Conservation (phyloP, 2,113 vertebrate genomes). For the Esox niger region DNA sequence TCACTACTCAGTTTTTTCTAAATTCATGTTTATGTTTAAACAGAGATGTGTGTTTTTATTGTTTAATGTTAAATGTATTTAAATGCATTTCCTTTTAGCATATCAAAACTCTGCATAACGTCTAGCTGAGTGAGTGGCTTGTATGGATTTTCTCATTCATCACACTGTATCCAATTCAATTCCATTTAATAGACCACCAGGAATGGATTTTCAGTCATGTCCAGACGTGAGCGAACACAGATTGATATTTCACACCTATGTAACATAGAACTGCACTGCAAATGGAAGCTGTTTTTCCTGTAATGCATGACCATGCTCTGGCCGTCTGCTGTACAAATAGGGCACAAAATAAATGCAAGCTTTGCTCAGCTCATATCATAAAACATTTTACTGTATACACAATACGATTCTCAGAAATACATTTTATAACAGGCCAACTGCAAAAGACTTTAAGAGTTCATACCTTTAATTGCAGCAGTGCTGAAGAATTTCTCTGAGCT, state of each 20-base stretch:
- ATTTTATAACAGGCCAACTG: neutral
- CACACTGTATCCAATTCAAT: conserved; percentile 21
- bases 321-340: neutral
- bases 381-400: neutral
- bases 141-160: conserved; percentile 31
- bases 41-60: neutral
- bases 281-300: conserved; percentile 7
- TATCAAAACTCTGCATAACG: conserved; percentile 14
- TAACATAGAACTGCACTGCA: neutral
- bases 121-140: neutral
- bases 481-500: conserved; percentile 95
- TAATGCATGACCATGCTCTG: conserved; percentile 3
- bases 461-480: conserved; percentile 93
- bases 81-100: conserved; percentile 2
- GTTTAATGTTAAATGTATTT: conserved; percentile 3
- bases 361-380: neutral
- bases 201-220: conserved; percentile 32
- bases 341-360: neutral
- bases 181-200: conserved; percentile 33
- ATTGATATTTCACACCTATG: conserved; percentile 34
- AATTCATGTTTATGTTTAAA: neutral
- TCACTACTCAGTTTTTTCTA: neutral
- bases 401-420: neutral
- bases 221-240: conserved; percentile 28
- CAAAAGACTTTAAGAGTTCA: conserved; percentile 13